Conservation (phyloP, 2,113 vertebrate species). For the Myiozetetes cayanensis region DNA sequence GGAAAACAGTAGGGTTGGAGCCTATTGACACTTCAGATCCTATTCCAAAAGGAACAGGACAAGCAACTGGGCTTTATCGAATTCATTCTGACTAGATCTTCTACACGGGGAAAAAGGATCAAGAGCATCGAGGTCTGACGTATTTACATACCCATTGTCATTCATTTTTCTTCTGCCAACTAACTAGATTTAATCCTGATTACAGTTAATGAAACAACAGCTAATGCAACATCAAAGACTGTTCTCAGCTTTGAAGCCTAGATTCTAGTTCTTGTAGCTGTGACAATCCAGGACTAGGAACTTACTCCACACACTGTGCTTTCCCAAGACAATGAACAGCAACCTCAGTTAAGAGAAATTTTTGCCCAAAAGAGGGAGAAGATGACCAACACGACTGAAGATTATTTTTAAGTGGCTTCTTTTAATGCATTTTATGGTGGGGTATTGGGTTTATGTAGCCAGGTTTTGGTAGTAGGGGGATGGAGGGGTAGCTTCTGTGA, state of each 20-base stretch:
- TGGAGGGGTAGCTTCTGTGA: not conserved
- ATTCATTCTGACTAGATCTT: not conserved
- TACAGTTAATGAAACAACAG: not conserved
- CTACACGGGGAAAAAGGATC: not conserved
- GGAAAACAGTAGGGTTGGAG: not conserved
- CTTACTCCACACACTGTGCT: not conserved
- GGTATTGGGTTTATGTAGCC: not conserved
- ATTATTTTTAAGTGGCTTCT: not conserved
- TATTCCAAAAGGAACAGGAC: not conserved
- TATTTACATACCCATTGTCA: not conserved
- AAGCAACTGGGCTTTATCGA: not conserved
- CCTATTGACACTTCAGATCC: not conserved
- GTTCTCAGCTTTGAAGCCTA: slow-evolving; percentile 6
- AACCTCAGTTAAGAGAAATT: not conserved
- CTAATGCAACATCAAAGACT: not conserved
- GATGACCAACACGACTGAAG: too few species aligned
- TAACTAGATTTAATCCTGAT: not conserved
- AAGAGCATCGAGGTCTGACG: not conserved
- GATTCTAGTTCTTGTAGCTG: not conserved
- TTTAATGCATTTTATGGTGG: not conserved
- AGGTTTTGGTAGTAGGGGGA: not conserved
- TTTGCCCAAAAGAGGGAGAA: not conserved
- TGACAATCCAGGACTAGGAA: not conserved
- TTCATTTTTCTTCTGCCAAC: not conserved
- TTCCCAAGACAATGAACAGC: not conserved